Conservation (phyloP, 1,140 invertebrate species). For the Colletes gigas region DNA sequence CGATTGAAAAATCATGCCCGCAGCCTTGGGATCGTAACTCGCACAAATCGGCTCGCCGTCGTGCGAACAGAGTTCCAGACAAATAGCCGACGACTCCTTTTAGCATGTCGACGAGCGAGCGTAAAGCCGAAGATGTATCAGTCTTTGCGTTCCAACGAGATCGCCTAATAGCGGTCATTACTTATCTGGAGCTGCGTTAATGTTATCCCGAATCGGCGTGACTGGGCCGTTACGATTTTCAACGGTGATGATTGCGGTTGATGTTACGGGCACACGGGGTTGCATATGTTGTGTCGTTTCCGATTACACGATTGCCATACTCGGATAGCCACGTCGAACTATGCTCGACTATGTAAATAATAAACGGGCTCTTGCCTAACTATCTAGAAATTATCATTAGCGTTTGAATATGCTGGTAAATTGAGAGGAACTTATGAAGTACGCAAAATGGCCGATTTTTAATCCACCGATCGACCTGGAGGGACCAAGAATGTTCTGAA, state of each 20-base stretch:
- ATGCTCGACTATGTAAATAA: too few species aligned
- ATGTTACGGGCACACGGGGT: neutral
- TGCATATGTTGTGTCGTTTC: neutral
- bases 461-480: too few species aligned
- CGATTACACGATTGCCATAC: too few species aligned
- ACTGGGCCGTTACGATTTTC: slow-evolving; percentile 29
- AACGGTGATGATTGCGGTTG: slow-evolving; percentile 16
- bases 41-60: slow-evolving; percentile 8
- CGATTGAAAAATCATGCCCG: slow-evolving; percentile 40
- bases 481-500: too few species aligned
- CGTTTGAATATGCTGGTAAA: too few species aligned
- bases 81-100: slow-evolving; percentile 62
- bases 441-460: too few species aligned
- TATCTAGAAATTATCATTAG: too few species aligned
- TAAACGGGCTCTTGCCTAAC: too few species aligned
- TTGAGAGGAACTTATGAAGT: too few species aligned
- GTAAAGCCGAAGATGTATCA: slow-evolving; percentile 62
- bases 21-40: slow-evolving; percentile 42
- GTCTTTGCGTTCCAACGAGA: slow-evolving; percentile 65
- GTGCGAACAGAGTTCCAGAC: slow-evolving; percentile 54
- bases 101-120: slow-evolving; percentile 55
- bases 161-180: slow-evolving; percentile 67
- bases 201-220: slow-evolving; percentile 58
- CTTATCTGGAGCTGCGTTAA: slow-evolving; percentile 58
- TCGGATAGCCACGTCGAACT: too few species aligned